Evolutionary conservation across 2,113 vertebrate genomes (phyloP).

Genomic region (Gnathonemus longibarbis): DNA sequence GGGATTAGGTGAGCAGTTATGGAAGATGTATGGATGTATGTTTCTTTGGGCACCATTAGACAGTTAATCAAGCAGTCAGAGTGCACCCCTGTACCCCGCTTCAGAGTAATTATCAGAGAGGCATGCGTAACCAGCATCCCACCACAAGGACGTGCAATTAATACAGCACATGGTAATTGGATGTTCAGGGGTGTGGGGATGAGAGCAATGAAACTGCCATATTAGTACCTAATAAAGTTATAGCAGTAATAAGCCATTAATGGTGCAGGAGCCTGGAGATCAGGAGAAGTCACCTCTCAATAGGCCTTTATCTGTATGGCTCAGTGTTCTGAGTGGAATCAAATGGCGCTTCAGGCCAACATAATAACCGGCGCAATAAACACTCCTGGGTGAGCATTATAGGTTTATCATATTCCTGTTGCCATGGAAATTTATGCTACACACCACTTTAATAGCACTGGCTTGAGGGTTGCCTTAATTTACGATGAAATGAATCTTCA

Average conservation of each 20-base stretch:
- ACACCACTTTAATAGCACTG: neutral
- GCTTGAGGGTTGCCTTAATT: neutral
- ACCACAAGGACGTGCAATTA: neutral
- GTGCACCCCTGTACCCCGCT: neutral
- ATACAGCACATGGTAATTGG: constrained; percentile 7
- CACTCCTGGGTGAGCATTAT: neutral
- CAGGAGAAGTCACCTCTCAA: neutral
- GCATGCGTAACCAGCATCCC: neutral
- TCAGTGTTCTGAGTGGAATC: neutral
- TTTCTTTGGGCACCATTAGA: constrained; percentile 10
- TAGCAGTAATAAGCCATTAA: constrained; percentile 9
- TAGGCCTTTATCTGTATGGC: neutral
- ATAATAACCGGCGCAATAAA: neutral
- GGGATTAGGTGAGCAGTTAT: neutral
- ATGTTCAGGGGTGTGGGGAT: neutral
- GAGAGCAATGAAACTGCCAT: neutral
- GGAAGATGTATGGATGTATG: neutral
- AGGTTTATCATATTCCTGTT: neutral
- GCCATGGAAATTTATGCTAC: constrained; percentile 15
- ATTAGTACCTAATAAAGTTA: constrained; percentile 13
- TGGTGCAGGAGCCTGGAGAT: neutral
- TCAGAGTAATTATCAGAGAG: constrained; percentile 3
- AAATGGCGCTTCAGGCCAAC: neutral
- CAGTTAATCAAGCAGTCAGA: constrained; percentile 15
- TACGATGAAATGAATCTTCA: neutral